Percentiles rank a stretch among this genome's conserved stretches.
Conservation (phyloP, 2,113 vertebrate species). For the Manacus vitellinus region DNA sequence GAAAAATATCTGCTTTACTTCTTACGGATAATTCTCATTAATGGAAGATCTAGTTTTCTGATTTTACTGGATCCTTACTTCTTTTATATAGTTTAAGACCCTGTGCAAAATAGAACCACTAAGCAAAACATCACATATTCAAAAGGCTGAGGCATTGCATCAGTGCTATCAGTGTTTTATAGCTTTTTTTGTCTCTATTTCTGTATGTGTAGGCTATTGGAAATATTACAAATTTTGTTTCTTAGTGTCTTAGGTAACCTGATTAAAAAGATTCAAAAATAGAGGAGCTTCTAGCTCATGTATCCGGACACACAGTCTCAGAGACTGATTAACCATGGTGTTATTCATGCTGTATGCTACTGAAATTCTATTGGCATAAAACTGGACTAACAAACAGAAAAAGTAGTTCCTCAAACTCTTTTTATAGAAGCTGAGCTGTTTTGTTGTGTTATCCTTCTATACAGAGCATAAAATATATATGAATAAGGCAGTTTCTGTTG, state of each 20-base stretch:
- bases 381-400: neutral
- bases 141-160: neutral
- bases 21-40: neutral
- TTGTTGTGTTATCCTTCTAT: neutral
- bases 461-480: conserved; percentile 21
- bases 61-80: neutral
- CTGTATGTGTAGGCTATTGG: neutral
- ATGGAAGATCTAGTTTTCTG: neutral
- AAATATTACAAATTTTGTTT: neutral
- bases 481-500: conserved; percentile 37
- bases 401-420: conserved; percentile 15
- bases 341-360: neutral
- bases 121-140: neutral
- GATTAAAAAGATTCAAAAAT: neutral
- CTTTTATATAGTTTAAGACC: neutral
- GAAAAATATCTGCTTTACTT: neutral
- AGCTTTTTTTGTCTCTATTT: neutral
- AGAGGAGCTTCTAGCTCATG: neutral
- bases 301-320: neutral
- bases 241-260: neutral
- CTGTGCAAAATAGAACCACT: neutral
- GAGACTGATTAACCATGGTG: neutral
- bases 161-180: neutral
- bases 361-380: conserved; percentile 3
- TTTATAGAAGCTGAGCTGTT: neutral